These are phyloP conservation scores for Dryas iulia DNA, from an alignment of 1,140 invertebrate species.

Conservation along the genomic window DNA sequence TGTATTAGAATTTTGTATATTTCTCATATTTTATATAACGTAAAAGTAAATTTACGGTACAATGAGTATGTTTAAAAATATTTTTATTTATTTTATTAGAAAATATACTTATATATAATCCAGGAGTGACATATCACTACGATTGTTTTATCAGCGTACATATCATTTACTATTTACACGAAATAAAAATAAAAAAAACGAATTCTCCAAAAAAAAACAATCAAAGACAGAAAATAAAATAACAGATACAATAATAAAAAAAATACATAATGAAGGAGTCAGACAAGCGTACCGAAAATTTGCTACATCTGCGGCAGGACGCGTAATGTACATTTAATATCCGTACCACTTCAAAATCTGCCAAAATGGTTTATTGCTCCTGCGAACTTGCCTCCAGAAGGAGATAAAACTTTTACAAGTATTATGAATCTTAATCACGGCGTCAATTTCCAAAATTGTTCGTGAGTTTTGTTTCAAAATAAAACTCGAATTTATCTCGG, in stretches of 20 bases:
- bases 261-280: constrained; percentile 33
- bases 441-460: constrained; percentile 70
- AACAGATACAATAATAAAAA: constrained; percentile 25
- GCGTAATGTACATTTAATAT: constrained; percentile 74
- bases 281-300: constrained; percentile 32
- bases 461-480: constrained; percentile 64
- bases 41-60: no score
- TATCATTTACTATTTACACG: no score
- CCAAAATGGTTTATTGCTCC: constrained; percentile 75
- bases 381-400: constrained; percentile 51
- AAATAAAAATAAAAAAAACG: no score
- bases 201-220: no score
- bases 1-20: no score
- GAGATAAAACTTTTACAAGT: constrained; percentile 75
- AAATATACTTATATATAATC: no score
- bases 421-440: constrained; percentile 74
- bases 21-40: no score
- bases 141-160: no score
- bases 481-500: constrained; percentile 67
- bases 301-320: constrained; percentile 62
- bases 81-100: no score
- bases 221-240: constrained; percentile 4
- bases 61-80: no score
- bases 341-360: constrained; percentile 69
- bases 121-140: no score